phyloP scores from a whole-genome alignment of 2,113 vertebrate genomes.

The Pseudonaja textilis region DNA sequence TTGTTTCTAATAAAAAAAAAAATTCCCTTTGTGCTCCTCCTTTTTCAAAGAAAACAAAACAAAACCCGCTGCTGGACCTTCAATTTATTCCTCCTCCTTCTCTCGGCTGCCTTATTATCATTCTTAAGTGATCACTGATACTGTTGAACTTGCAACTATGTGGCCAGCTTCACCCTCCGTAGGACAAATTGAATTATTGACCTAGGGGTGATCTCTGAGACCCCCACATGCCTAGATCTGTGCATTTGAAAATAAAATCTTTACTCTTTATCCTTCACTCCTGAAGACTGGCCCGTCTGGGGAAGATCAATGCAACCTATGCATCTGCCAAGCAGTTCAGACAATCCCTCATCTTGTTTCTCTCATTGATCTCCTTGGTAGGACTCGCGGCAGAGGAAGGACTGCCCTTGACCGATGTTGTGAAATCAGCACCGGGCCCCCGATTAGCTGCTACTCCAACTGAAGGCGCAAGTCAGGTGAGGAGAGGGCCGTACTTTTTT shows the following conservation, averaged over 20 bases:
- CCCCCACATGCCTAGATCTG: constrained; percentile 23
- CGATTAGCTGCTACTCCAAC: constrained; percentile 74
- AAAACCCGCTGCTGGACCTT: constrained; percentile 43
- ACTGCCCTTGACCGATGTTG: constrained; percentile 72
- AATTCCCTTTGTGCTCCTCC: too few species aligned
- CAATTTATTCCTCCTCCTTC: constrained; percentile 28
- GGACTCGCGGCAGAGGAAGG: constrained; percentile 72
- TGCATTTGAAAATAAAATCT: constrained; percentile 53
- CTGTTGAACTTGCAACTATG: constrained; percentile 57
- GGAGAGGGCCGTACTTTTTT: constrained; percentile 25
- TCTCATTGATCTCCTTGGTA: constrained; percentile 67
- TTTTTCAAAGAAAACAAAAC: not conserved
- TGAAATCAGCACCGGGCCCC: constrained; percentile 76
- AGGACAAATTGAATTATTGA: constrained; percentile 50
- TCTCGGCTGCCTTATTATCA: constrained; percentile 41
- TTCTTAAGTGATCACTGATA: constrained; percentile 64
- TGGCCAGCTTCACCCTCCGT: constrained; percentile 45
- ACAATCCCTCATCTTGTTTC: constrained; percentile 59
- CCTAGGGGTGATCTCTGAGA: constrained; percentile 57
- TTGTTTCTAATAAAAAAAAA: not conserved
- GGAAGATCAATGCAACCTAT: constrained; percentile 65
- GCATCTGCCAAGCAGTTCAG: constrained; percentile 60
- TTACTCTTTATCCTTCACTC: constrained; percentile 66
- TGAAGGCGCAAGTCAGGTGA: constrained; percentile 74
- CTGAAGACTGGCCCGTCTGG: constrained; percentile 60